Evolutionary conservation across 2,113 vertebrate genomes (phyloP).

Genomic region (Thomomys bottae): DNA sequence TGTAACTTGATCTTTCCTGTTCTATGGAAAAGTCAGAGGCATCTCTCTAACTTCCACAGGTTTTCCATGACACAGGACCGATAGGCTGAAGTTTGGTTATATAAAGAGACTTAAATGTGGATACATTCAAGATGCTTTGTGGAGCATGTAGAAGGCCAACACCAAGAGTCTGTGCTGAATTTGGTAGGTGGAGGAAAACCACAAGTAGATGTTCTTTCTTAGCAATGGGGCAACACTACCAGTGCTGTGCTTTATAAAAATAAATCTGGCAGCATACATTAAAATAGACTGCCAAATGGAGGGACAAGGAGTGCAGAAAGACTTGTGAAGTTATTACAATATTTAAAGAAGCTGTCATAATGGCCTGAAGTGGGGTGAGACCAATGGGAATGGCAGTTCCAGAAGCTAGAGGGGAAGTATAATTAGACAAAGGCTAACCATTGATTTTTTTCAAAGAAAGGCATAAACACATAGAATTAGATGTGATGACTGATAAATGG

Average conservation of each 20-base stretch:
- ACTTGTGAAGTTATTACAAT: slow-evolving; percentile 51
- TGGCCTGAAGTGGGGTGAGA: not conserved
- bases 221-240: slow-evolving; percentile 44
- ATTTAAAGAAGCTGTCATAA: slow-evolving; percentile 43
- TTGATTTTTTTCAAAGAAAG: slow-evolving; percentile 36
- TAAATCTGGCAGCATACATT: slow-evolving; percentile 44
- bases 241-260: slow-evolving; percentile 55
- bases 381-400: slow-evolving; percentile 4
- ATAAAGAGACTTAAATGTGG: not conserved
- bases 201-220: slow-evolving; percentile 50
- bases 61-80: not conserved
- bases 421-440: slow-evolving; percentile 59
- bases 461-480: slow-evolving; percentile 33
- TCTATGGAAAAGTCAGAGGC: not conserved
- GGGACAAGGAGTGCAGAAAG: not conserved
- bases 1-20: slow-evolving; percentile 19
- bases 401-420: slow-evolving; percentile 19
- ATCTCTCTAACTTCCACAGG: not conserved
- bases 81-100: not conserved
- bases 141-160: not conserved
- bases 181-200: not conserved
- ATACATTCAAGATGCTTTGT: not conserved
- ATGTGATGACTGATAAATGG: slow-evolving; percentile 39
- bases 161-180: slow-evolving; percentile 33
- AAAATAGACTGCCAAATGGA: slow-evolving; percentile 50